Evolutionary conservation across 2,888 invertebrate genomes (phyloP), one percentile per base, ranked within the genome.

Genomic region (Arrhopalites spinosus): DNA sequence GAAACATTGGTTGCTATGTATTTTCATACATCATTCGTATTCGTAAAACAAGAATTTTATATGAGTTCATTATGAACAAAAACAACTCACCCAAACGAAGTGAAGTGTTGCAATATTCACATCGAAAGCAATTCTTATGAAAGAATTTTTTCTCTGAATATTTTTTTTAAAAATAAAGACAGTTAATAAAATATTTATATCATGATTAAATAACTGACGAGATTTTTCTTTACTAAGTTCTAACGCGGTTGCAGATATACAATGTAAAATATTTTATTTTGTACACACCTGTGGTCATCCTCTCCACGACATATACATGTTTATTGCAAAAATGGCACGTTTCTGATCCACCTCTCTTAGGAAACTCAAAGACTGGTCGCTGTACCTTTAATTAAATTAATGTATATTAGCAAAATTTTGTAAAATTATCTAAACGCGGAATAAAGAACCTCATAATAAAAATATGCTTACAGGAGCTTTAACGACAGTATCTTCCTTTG

Each of bases 221-320:
- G n/a, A n/a, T n/a, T n/a, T n/a, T n/a, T n/a, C n/a, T n/a, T n/a
- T n/a, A n/a, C n/a, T n/a, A n/a, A n/a, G n/a, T n/a, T n/a, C n/a
- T n/a, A n/a, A n/a, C n/a, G n/a, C n/a, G n/a, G n/a, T n/a, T n/a
- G n/a, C n/a, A n/a, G n/a, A n/a, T n/a, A n/a, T n/a, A n/a, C n/a
- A n/a, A 45, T 45, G 15, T 11, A 45, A 45, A 45, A 45, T 45
- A 15, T n/a, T 45, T 45, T 45, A n/a, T 50, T 3, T 50, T 17
- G 15, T 50, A 23, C 27, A n/a, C 27, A 13, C 95, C 94, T 2
- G 96, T 94, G 64, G 91, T 92, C 80, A 96, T 90, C 80, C 94
- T 90, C 86, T 98, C 97, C 88, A 97, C 95, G 36, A 97, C 90
- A 86, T 98, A 98, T 73, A 98, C 97, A 63, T 94, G 90, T 86